A percentile compares a stretch with the other conserved stretches of the same genome.
Conservation (phyloP, 2,797 vertebrate species). For the Scyliorhinus canicula region DNA sequence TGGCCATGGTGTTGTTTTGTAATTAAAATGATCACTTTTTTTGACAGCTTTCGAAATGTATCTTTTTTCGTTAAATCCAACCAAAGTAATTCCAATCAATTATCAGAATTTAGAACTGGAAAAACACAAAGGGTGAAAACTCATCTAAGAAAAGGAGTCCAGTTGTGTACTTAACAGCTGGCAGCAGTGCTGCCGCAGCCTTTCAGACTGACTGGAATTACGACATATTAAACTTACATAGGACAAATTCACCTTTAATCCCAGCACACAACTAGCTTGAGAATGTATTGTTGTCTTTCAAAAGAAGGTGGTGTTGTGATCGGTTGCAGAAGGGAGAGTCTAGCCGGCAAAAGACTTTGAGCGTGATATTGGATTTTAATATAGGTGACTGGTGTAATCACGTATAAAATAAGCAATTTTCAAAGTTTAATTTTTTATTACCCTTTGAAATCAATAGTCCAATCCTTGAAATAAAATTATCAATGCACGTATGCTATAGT, state of each 20-base stretch:
- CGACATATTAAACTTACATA: neutral
- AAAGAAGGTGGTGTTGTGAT: neutral
- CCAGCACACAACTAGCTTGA: neutral
- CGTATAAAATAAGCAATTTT: neutral
- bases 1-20: neutral
- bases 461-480: neutral
- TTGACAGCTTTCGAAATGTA: conserved; percentile 8
- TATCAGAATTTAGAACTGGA: neutral
- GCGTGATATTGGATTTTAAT: conserved; percentile 12
- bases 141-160: neutral
- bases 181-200: neutral
- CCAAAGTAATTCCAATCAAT: neutral
- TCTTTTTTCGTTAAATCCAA: neutral
- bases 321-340: neutral
- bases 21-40: conserved; percentile 16
- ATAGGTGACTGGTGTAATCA: neutral
- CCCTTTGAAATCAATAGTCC: neutral
- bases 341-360: neutral
- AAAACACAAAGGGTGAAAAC: neutral
- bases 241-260: conserved; percentile 15
- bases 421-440: conserved; percentile 3
- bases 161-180: neutral
- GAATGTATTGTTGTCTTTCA: neutral
- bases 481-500: neutral
- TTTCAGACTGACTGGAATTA: neutral